A percentile compares a stretch with the other conserved stretches of the same genome.
These are phyloP conservation scores for Albula glossodonta DNA, from an alignment of 2,113 vertebrate species.

Conservation along the genomic window DNA sequence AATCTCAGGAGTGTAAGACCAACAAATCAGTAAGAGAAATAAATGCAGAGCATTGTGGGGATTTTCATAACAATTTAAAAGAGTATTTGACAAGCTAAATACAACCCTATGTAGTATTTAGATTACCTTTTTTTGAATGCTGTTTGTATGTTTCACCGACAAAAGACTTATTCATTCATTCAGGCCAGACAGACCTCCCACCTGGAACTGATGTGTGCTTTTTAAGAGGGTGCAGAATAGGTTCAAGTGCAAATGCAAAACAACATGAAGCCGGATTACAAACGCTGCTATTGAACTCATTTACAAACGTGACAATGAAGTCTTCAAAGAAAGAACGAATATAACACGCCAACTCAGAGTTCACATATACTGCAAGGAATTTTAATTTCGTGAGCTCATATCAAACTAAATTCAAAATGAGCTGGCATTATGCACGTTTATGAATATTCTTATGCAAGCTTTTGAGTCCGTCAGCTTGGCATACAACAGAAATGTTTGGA, in stretches of 20 bases:
- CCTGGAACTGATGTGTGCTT: background rate
- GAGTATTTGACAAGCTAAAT: constrained; percentile 42
- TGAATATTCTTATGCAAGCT: background rate
- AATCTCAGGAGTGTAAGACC: background rate
- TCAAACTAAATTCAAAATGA: background rate
- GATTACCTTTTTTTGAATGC: constrained; percentile 11
- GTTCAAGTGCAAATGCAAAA: no score
- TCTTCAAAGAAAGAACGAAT: no score
- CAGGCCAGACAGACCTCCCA: background rate
- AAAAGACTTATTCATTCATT: background rate
- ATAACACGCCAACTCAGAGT: background rate
- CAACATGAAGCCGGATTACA: background rate
- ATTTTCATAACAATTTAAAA: constrained; percentile 33
- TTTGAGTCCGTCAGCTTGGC: background rate
- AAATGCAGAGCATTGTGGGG: background rate
- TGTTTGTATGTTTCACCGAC: background rate
- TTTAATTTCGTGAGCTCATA: no score
- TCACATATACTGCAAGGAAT: background rate
- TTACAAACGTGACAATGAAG: background rate
- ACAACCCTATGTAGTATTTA: constrained; percentile 14
- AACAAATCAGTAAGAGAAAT: background rate
- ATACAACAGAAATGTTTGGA: background rate
- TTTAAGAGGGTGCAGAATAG: background rate
- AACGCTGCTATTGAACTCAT: background rate
- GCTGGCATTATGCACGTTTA: no score